A percentile compares a stretch with the other conserved stretches of the same genome.
Conservation (phyloP, 2,113 vertebrate species). For the Pica pica region DNA sequence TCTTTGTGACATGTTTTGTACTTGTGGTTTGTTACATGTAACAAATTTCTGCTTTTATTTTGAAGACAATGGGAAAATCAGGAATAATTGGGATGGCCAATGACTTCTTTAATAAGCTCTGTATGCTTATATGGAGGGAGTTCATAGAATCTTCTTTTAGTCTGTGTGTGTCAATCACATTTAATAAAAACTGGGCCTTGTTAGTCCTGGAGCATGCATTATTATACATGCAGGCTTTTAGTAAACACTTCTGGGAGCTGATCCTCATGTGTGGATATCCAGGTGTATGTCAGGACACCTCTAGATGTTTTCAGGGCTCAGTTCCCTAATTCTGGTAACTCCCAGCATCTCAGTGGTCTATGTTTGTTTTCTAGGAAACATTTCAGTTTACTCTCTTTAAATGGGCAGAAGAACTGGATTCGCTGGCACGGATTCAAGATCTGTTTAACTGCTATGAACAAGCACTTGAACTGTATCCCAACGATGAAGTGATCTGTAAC, state of each 20-base stretch:
- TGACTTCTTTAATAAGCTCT: neutral
- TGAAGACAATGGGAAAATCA: neutral
- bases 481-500: slow-evolving; percentile 93
- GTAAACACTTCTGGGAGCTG: neutral
- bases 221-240: neutral
- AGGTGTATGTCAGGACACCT: neutral
- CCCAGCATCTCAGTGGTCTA: neutral
- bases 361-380: slow-evolving; percentile 79
- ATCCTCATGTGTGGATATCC: neutral
- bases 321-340: neutral
- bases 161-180: neutral
- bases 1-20: neutral
- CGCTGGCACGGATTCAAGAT: slow-evolving; percentile 86
- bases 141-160: neutral
- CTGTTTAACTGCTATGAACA: slow-evolving; percentile 95
- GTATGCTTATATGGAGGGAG: neutral
- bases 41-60: neutral
- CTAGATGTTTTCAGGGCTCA: neutral
- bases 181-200: neutral
- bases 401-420: slow-evolving; percentile 93
- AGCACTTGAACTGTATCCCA: slow-evolving; percentile 90
- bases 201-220: neutral
- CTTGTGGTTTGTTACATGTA: neutral
- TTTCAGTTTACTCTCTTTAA: slow-evolving; percentile 93
- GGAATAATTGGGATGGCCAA: neutral